phyloP scores from a whole-genome alignment of 2,113 vertebrate species.

The Grammomys dolichurus region DNA sequence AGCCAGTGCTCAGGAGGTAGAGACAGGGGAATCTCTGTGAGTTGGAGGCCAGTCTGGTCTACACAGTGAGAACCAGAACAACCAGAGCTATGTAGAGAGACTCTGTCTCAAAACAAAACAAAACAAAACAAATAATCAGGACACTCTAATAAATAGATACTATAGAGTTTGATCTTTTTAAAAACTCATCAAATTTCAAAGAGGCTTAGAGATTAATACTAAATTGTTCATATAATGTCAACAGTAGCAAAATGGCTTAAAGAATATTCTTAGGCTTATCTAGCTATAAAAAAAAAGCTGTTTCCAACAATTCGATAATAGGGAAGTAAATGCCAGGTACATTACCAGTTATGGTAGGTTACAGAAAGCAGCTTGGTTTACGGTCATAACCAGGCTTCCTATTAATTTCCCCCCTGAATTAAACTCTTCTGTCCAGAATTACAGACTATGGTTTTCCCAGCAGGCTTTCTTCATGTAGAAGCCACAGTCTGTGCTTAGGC shows the following conservation, averaged over 20 bases:
- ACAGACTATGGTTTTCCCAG: background rate
- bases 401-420: conserved; percentile 38
- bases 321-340: background rate
- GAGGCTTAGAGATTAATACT: background rate
- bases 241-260: background rate
- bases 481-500: background rate
- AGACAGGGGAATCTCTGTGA: background rate
- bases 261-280: background rate
- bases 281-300: background rate
- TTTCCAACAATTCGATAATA: conserved; percentile 26
- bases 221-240: background rate
- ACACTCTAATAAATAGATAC: background rate
- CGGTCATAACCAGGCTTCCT: conserved; percentile 18
- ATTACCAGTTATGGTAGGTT: background rate
- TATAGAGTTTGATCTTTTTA: background rate
- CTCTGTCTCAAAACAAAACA: background rate
- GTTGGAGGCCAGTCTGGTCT: background rate
- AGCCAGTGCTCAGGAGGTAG: background rate
- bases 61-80: background rate
- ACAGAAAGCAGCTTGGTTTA: conserved; percentile 12
- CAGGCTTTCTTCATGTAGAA: background rate
- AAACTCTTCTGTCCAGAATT: conserved; percentile 28
- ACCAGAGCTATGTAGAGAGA: background rate
- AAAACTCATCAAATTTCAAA: background rate
- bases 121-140: background rate